Conservation (phyloP, 2,888 invertebrate genomes). For the Chironomus riparius region DNA sequence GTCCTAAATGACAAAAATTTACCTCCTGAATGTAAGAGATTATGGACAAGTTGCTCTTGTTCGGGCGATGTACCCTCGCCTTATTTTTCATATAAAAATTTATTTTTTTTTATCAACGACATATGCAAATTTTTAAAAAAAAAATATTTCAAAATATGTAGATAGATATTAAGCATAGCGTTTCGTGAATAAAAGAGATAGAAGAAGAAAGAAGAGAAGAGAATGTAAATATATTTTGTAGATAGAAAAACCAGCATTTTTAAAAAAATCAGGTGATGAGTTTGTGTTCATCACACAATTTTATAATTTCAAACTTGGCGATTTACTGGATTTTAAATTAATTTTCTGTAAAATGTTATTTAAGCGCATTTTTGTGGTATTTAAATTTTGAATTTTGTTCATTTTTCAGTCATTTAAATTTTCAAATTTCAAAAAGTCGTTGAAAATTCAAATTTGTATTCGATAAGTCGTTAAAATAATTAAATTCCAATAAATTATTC, state of each 20-base stretch:
- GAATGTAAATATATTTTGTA: neutral
- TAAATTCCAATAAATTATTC: too few relatives aligned
- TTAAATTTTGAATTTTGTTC: too few relatives aligned
- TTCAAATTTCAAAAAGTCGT: too few relatives aligned
- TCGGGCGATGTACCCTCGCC: constrained; percentile 70
- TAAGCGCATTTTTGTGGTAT: too few relatives aligned
- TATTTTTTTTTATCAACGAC: neutral
- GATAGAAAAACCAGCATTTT: neutral
- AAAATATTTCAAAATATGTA: neutral
- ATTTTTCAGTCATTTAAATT: too few relatives aligned
- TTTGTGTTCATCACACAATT: too few relatives aligned
- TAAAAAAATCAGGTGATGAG: neutral
- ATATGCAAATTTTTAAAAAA: too few relatives aligned
- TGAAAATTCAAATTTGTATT: too few relatives aligned
- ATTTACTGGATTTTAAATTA: too few relatives aligned
- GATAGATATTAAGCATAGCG: neutral
- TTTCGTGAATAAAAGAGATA: neutral
- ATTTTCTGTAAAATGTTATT: too few relatives aligned
- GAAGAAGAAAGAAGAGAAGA: constrained; percentile 8
- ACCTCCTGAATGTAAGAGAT: constrained; percentile 80
- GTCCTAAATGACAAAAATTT: constrained; percentile 32
- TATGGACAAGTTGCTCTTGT: constrained; percentile 75
- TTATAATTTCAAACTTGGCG: too few relatives aligned
- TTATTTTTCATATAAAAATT: constrained; percentile 39
- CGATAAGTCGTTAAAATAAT: too few relatives aligned